Percentiles rank a stretch among this genome's conserved stretches.
Evolutionary conservation across 64 coral and sea anemone species (phyloP).

Genomic region (Montipora efflorescens): DNA sequence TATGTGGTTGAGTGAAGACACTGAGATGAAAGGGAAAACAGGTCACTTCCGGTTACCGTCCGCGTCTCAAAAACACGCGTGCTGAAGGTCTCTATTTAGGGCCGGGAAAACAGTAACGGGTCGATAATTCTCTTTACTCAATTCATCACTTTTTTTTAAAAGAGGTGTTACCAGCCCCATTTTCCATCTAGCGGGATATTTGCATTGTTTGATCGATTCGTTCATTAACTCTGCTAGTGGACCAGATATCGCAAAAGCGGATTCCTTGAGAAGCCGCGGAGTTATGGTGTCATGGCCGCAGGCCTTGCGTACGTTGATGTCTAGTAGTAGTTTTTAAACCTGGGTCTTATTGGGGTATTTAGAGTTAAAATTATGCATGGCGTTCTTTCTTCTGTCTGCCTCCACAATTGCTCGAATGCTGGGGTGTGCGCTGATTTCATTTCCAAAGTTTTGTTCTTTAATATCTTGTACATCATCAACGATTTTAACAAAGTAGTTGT

Average conservation of each 20-base stretch:
- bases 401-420: background rate
- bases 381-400: too few relatives aligned
- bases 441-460: background rate
- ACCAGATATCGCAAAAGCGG: slow-evolving; percentile 28
- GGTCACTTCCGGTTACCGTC: too few relatives aligned
- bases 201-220: slow-evolving; percentile 48
- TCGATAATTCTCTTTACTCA: background rate
- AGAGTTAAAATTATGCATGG: background rate
- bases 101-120: background rate
- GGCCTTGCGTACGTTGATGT: slow-evolving; percentile 36
- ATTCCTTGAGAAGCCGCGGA: slow-evolving; percentile 35
- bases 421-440: background rate
- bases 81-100: too few relatives aligned
- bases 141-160: slow-evolving; percentile 51
- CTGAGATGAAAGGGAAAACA: too few relatives aligned
- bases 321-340: slow-evolving; percentile 29
- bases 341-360: slow-evolving; percentile 41
- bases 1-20: too few relatives aligned
- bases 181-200: slow-evolving; percentile 13
- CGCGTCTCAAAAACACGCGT: slow-evolving; percentile 26
- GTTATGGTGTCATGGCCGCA: slow-evolving; percentile 27
- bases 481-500: background rate
- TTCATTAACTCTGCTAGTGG: slow-evolving; percentile 56
- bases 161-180: slow-evolving; percentile 14
- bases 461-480: background rate